Percentiles rank a stretch among this genome's conserved stretches.
These are phyloP conservation scores for Idaea biselata DNA, from an alignment of 2,888 invertebrate species.

Conservation along the genomic window DNA sequence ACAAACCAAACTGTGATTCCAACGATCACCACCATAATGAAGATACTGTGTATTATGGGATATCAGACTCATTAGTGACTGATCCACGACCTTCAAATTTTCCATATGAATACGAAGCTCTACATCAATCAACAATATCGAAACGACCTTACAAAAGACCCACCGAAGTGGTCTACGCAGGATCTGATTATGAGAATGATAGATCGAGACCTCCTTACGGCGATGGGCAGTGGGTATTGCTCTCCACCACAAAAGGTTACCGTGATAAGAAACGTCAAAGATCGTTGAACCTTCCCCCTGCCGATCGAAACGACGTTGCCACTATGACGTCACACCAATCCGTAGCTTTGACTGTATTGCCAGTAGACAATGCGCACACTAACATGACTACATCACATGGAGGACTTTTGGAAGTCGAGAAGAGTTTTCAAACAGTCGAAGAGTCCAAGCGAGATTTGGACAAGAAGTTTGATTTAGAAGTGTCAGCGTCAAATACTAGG, in stretches of 20 bases:
- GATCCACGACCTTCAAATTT: constrained; percentile 74
- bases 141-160: constrained; percentile 67
- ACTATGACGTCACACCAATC: constrained; percentile 75
- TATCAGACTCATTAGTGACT: constrained; percentile 69
- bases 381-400: constrained; percentile 86
- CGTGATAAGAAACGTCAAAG: constrained; percentile 76
- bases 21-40: constrained; percentile 55
- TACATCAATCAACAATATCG: constrained; percentile 52
- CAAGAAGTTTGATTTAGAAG: constrained; percentile 58
- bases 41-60: constrained; percentile 60
- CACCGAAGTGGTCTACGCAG: constrained; percentile 75
- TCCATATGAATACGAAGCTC: constrained; percentile 70
- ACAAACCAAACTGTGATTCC: constrained; percentile 68
- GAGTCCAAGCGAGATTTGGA: constrained; percentile 75
- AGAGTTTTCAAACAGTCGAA: constrained; percentile 85
- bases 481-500: constrained; percentile 47
- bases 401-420: constrained; percentile 87
- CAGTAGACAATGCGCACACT: constrained; percentile 82
- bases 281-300: constrained; percentile 50
- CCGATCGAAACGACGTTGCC: constrained; percentile 48
- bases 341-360: constrained; percentile 86
- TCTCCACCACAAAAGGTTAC: constrained; percentile 89
- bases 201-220: constrained; percentile 81
- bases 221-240: constrained; percentile 88
- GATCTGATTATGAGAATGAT: constrained; percentile 57